A percentile compares a stretch with the other conserved stretches of the same genome.
These are phyloP conservation scores for Elaphurus davidianus DNA, from an alignment of 2,113 vertebrate species.

Conservation along the genomic window DNA sequence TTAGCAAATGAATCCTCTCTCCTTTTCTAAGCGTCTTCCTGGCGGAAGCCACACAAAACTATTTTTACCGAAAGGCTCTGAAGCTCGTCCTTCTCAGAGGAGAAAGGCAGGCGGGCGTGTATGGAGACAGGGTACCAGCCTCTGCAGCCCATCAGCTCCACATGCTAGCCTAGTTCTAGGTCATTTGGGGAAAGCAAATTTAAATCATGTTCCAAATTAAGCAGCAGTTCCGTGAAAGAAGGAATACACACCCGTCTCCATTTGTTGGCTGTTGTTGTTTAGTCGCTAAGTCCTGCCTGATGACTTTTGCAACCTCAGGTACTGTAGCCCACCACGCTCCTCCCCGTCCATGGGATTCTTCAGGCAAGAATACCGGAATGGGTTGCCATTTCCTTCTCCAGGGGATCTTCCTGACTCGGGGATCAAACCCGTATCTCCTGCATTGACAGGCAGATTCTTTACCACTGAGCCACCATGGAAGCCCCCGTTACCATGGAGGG, in stretches of 20 bases:
- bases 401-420: neutral
- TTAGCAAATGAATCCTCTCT: slow-evolving; percentile 51
- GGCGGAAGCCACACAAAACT: slow-evolving; percentile 43
- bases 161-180: neutral
- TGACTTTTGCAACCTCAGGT: neutral
- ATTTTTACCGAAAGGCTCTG: slow-evolving; percentile 63
- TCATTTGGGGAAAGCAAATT: neutral
- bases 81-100: neutral
- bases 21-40: slow-evolving; percentile 36
- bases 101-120: neutral
- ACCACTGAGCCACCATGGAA: neutral
- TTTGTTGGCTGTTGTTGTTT: neutral
- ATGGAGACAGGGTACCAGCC: neutral
- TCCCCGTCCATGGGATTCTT: neutral
- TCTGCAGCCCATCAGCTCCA: neutral
- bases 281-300: neutral
- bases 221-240: neutral
- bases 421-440: neutral
- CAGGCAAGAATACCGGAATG: neutral
- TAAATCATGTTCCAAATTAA: slow-evolving; percentile 31
- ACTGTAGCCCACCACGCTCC: neutral
- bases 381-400: neutral
- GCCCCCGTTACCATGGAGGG: neutral
- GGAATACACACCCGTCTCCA: neutral
- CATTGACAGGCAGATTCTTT: neutral